Base-by-base conservation (phyloP, 2,888 invertebrate genomes). In the Dynastes hyllus region DNA sequence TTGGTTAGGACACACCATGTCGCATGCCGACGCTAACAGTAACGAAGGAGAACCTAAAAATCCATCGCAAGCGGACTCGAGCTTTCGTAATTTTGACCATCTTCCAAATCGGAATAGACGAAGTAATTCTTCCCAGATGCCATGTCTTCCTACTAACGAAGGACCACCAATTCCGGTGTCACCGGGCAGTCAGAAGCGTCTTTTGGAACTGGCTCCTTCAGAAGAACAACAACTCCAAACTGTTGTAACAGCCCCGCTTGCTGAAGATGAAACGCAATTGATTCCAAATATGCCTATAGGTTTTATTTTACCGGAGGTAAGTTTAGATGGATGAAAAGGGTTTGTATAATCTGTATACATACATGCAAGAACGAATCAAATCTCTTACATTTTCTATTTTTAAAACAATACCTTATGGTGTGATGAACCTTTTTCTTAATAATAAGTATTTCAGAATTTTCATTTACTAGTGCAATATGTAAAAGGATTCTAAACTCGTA, bases 11-110 rank as follows among this genome's bases (percentile, higher is more conserved):
- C 96, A 96, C 93, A 96, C 96, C 92, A 92, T 96, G 92, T 95
- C 96, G 89, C 95, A 96, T 91, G 94, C 92, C 88, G 96, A 96
- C 90, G 95, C 94, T 86, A 95, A 94, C 91, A 96, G 96, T 89
- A 92, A 95, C 86, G 95, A 94, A 85, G 92, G 90, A 81, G 93
- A 92, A 84, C 91, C 91, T 80, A 91, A 91, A 78, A 95, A 94
- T 88, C 92, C 92, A 81, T 92, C 93, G 83, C 94, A 94, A 87
- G 94, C 94, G 83, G 94, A 92, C 82, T 92, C 93, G 82, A 94
- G 94, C 86, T 95, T 94, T 90, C 93, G 93, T 88, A 94, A 94
- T 89, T 95, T 93, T 89, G 95, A 95, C 87, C 94, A 95, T 89
- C 92, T 92, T 82, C 86, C 88, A 82, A 89, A 89, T 80, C 89